phyloP scores from a whole-genome alignment of 2,113 vertebrate species.

The Entomyzon cyanotis region DNA sequence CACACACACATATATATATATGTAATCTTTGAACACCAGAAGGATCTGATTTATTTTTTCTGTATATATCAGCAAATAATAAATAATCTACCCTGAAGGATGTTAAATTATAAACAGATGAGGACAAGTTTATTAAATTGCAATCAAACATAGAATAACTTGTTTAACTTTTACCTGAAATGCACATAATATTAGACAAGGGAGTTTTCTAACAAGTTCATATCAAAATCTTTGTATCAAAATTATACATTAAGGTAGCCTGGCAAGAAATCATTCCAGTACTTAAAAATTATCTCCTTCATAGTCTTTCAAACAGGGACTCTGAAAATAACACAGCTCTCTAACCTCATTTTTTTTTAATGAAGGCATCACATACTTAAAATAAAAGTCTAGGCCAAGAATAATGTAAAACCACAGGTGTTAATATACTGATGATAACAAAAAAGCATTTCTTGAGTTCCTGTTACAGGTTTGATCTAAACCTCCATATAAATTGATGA shows the following conservation, averaged over 20 bases:
- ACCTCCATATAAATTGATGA: background rate
- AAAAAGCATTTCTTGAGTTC: background rate
- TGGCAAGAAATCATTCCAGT: background rate
- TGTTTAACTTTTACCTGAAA: conserved; percentile 9
- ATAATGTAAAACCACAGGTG: background rate
- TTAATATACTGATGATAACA: background rate
- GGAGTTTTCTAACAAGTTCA: background rate
- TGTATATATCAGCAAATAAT: background rate
- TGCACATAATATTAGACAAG: background rate
- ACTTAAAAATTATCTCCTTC: conserved; percentile 26
- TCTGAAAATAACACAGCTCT: conserved; percentile 12
- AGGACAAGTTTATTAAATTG: conserved; percentile 3
- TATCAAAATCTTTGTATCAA: conserved; percentile 51
- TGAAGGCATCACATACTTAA: background rate
- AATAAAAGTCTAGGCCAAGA: background rate
- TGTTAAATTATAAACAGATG: background rate
- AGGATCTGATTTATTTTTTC: no score
- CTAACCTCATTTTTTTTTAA: background rate
- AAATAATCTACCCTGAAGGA: conserved; percentile 46
- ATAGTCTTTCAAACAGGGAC: conserved; percentile 29
- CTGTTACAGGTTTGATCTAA: background rate
- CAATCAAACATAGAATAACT: background rate
- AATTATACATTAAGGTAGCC: conserved; percentile 9
- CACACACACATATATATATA: no score
- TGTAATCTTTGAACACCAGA: no score